Evolutionary conservation across 2,113 vertebrate genomes (phyloP).

Genomic region (Lagopus muta): DNA sequence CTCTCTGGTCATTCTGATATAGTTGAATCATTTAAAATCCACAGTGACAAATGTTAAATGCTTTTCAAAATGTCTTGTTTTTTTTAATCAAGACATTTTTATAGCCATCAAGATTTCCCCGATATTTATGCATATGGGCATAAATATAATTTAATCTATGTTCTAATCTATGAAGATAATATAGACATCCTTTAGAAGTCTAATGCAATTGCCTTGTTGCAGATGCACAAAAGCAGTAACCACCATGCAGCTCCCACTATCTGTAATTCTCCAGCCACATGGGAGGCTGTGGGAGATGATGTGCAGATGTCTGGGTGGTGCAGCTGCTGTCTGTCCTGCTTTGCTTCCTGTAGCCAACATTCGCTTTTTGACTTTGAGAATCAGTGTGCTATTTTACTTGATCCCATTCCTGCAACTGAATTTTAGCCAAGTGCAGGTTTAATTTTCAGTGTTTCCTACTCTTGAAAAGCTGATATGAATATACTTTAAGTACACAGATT

Average conservation of each 20-base stretch:
- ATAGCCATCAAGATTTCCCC: background rate
- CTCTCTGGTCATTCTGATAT: background rate
- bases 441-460: background rate
- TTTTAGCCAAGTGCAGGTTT: background rate
- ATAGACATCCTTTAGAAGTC: background rate
- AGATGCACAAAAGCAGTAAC: accelerated
- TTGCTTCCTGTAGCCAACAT: background rate
- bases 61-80: background rate
- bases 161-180: background rate
- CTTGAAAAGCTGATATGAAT: background rate
- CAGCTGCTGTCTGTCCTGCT: accelerated
- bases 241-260: background rate
- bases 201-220: background rate
- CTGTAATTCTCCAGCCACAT: accelerated
- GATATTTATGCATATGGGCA: background rate
- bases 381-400: accelerated
- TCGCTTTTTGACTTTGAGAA: background rate
- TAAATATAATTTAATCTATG: background rate
- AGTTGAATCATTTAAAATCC: background rate
- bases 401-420: background rate
- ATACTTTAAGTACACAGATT: background rate
- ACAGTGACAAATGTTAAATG: background rate
- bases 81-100: background rate
- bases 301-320: accelerated
- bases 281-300: background rate